These are phyloP conservation scores for Monopterus albus DNA, from an alignment of 2,113 vertebrate species.

Conservation along the genomic window DNA sequence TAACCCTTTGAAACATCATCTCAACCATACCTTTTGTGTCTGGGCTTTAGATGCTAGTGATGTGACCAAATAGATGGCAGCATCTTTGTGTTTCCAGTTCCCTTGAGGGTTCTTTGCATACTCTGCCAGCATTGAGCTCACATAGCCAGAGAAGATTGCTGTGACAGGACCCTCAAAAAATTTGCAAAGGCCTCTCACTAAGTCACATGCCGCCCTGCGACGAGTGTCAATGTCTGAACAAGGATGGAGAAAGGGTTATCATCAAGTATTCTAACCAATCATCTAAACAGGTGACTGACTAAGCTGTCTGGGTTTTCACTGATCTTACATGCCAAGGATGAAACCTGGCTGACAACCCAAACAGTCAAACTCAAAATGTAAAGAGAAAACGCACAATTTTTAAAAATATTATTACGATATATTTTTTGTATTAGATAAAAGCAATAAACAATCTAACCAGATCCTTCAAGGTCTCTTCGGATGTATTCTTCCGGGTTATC, in stretches of 20 bases:
- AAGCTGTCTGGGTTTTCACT: too few relatives aligned
- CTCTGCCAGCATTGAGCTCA: conserved; percentile 95
- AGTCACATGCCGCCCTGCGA: conserved; percentile 95
- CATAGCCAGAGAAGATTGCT: conserved; percentile 97
- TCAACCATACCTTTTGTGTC: conserved; percentile 91
- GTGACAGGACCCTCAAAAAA: conserved; percentile 98
- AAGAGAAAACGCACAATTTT: neutral
- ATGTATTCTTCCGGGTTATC: conserved; percentile 99
- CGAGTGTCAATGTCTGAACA: conserved; percentile 94
- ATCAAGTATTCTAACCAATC: neutral
- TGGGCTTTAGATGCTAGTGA: conserved; percentile 98
- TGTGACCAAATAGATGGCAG: conserved; percentile 97
- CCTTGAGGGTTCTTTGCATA: conserved; percentile 92
- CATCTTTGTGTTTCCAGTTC: conserved; percentile 99
- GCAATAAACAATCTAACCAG: too few relatives aligned
- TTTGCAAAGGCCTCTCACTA: conserved; percentile 95
- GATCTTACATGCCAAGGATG: neutral
- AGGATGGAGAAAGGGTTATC: neutral
- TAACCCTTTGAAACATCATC: neutral
- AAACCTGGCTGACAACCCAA: neutral
- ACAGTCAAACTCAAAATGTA: neutral
- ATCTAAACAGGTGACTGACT: too few relatives aligned
- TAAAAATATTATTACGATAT: too few relatives aligned
- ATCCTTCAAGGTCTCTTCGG: conserved; percentile 97
- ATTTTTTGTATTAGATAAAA: neutral